Evolutionary conservation across 2,888 invertebrate species (phyloP).

Genomic region (Loripinus fragilis): DNA sequence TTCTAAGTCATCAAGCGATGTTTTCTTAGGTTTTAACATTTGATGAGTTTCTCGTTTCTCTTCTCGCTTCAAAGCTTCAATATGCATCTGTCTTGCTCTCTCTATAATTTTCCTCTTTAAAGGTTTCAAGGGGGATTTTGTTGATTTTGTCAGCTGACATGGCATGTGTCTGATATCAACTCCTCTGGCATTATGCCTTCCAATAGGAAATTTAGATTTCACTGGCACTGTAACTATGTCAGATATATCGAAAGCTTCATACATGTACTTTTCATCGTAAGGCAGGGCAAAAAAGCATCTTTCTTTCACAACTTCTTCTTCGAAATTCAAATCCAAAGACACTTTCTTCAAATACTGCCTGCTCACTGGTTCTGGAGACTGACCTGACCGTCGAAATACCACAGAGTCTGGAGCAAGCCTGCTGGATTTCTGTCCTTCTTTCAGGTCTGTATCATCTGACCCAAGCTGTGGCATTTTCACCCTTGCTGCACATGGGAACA

Average conservation of each 20-base stretch:
- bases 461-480: slow-evolving; percentile 78
- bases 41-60: slow-evolving; percentile 50
- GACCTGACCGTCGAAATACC: slow-evolving; percentile 51
- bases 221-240: slow-evolving; percentile 67
- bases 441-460: slow-evolving; percentile 70
- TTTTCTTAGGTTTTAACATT: slow-evolving; percentile 28
- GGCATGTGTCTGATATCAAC: slow-evolving; percentile 75
- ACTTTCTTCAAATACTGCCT: slow-evolving; percentile 75
- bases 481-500: slow-evolving; percentile 78
- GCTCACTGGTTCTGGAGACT: slow-evolving; percentile 63
- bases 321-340: slow-evolving; percentile 77
- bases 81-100: slow-evolving; percentile 72
- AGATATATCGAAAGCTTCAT: slow-evolving; percentile 75
- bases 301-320: slow-evolving; percentile 81
- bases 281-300: slow-evolving; percentile 80
- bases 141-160: slow-evolving; percentile 72
- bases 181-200: slow-evolving; percentile 74
- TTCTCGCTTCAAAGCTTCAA: slow-evolving; percentile 66
- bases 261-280: slow-evolving; percentile 79
- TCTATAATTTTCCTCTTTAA: slow-evolving; percentile 72
- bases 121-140: slow-evolving; percentile 72
- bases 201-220: slow-evolving; percentile 63
- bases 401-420: slow-evolving; percentile 59
- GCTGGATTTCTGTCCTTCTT: slow-evolving; percentile 46
- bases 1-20: slow-evolving; percentile 26